Evolutionary conservation across 2,797 vertebrate genomes (phyloP), one percentile per base, ranked within the genome.

Genomic region (Clarias fuscus): DNA sequence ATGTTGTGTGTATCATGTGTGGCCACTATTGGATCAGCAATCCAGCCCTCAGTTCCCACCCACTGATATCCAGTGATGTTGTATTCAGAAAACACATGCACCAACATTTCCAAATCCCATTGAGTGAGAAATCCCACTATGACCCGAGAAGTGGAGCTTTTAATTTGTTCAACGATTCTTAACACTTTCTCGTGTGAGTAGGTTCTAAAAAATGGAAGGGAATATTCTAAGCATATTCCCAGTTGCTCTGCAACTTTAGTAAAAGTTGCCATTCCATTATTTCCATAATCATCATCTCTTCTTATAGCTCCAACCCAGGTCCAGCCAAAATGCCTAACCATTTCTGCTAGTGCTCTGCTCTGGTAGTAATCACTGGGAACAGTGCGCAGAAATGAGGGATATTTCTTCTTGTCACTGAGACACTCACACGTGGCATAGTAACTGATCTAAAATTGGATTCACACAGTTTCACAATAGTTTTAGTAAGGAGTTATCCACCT

Each of bases 371-470:
- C 95, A 87, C 94, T 95, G 71, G 95, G 92, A 81, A 96, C 92
- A 40, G 95, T 96, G 91, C 95, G 92, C 86, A 96, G 91, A 88
- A 96, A 96, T 67, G 95, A 93, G 5, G 95, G 93, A 78, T 94
- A 94, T 88, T 92, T 92, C 3, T 30, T 89, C 92, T 93, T 95
- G 88, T 95, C 90, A 89, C 94, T 91, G 27, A 95, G 93, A 90
- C 95, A 96, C 62, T 93, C 91, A 86, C 95, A 96, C 1, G 95
- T 95, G 56, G 94, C 91, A 91, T 91, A 95, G 83, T 95, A 93
- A 83, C 94, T 95, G 89, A 95, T 93, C 94, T 96, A 85, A 65
- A 83, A 86, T 7, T 27, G 20, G 72, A 87, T 58, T 85, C 1
- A 84, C 53, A 77, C 11, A 58, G 30, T 70, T 7, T 65, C 37